These are phyloP conservation scores for Neotoxoptera formosana DNA, from an alignment of 1,140 invertebrate genomes.

Conservation along the genomic window DNA sequence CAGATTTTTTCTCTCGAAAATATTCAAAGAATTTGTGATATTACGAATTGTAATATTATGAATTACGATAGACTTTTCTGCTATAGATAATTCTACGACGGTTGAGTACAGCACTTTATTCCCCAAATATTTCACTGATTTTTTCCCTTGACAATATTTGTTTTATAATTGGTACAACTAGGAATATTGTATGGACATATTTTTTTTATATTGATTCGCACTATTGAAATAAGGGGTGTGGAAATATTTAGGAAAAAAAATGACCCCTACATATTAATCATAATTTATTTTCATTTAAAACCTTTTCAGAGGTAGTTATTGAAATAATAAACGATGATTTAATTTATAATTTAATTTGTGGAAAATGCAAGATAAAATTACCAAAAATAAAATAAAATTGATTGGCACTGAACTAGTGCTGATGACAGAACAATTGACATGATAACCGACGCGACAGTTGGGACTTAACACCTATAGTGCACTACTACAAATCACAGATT, in stretches of 20 bases:
- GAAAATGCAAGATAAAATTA: neutral
- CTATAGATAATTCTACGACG: too few relatives aligned
- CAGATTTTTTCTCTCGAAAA: neutral
- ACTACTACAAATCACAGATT: neutral
- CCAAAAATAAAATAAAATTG: constrained; percentile 8
- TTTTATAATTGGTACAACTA: neutral
- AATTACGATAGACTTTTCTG: neutral
- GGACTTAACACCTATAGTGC: neutral
- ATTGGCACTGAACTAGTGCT: neutral
- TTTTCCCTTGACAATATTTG: neutral
- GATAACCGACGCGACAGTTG: neutral
- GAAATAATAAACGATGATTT: constrained; percentile 16
- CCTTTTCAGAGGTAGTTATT: neutral
- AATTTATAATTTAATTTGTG: too few relatives aligned
- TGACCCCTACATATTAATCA: neutral
- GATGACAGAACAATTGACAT: neutral
- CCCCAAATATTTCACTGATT: neutral
- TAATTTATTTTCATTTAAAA: constrained; percentile 6
- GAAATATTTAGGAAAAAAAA: neutral
- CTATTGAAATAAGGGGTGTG: neutral
- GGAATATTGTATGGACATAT: neutral
- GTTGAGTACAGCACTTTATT: neutral
- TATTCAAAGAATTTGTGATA: neutral
- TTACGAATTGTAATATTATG: neutral
- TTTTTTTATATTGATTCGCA: neutral